Conservation (phyloP, 1,140 invertebrate genomes). For the Heliconius eleuchia region DNA sequence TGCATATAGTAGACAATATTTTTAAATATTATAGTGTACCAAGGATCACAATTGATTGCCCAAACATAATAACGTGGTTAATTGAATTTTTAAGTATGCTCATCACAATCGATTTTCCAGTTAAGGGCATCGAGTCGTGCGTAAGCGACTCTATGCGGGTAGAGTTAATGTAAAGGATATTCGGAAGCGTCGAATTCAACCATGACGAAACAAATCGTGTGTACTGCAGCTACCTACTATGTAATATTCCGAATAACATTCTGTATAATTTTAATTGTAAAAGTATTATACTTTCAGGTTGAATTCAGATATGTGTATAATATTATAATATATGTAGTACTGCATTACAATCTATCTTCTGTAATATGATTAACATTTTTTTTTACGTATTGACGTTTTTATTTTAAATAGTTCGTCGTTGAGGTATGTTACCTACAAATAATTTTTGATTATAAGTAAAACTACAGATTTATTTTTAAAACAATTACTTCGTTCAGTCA, state of each 20-base stretch:
- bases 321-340: too few species aligned
- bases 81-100: slow-evolving; percentile 35
- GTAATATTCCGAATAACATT: neutral
- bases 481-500: too few species aligned
- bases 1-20: too few species aligned
- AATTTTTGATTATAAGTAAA: too few species aligned
- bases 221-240: neutral
- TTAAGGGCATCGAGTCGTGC: slow-evolving; percentile 49
- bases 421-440: too few species aligned
- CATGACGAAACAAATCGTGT: slow-evolving; percentile 32
- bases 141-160: slow-evolving; percentile 31
- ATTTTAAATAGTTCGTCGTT: too few species aligned
- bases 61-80: neutral
- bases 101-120: slow-evolving; percentile 41
- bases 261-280: neutral
- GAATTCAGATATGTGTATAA: neutral
- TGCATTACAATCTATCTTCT: neutral
- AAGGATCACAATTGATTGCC: neutral
- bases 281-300: neutral
- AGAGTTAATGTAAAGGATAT: slow-evolving; percentile 17
- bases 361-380: too few species aligned
- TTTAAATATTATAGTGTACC: too few species aligned
- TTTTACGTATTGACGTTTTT: too few species aligned
- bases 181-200: slow-evolving; percentile 21
- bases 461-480: too few species aligned